Evolutionary conservation across 2,797 vertebrate genomes (phyloP).

Genomic region (Xiphophorus birchmanni): DNA sequence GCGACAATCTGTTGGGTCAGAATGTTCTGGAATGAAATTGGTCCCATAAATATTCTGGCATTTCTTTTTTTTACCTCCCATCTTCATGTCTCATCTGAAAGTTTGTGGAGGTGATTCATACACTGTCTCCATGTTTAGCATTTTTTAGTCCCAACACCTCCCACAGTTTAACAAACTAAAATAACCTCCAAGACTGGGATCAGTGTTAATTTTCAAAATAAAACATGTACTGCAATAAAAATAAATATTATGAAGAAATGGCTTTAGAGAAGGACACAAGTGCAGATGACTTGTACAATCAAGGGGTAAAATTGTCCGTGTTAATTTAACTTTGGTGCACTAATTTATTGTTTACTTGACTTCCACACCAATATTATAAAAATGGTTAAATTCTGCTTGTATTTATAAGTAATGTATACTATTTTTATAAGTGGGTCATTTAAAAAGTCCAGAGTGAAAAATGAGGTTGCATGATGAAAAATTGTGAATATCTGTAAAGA

Average conservation of each 20-base stretch:
- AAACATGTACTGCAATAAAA: conserved; percentile 16
- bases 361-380: neutral
- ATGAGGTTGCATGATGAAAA: neutral
- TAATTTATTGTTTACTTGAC: neutral
- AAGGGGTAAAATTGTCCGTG: neutral
- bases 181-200: conserved; percentile 32
- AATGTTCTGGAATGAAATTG: conserved; percentile 39
- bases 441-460: neutral
- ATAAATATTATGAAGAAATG: conserved; percentile 37
- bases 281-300: neutral
- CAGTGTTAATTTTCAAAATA: conserved; percentile 46
- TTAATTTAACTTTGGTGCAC: neutral
- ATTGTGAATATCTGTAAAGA: neutral
- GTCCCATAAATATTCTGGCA: neutral
- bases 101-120: conserved; percentile 36
- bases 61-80: neutral
- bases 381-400: neutral
- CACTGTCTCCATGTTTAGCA: conserved; percentile 20
- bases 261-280: conserved; percentile 43
- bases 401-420: neutral
- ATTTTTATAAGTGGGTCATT: neutral
- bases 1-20: conserved; percentile 26
- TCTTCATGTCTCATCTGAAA: conserved; percentile 40
- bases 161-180: conserved; percentile 33
- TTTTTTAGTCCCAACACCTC: conserved; percentile 38